Conservation (phyloP, 2,797 vertebrate genomes). For the Melanitta fusca region DNA sequence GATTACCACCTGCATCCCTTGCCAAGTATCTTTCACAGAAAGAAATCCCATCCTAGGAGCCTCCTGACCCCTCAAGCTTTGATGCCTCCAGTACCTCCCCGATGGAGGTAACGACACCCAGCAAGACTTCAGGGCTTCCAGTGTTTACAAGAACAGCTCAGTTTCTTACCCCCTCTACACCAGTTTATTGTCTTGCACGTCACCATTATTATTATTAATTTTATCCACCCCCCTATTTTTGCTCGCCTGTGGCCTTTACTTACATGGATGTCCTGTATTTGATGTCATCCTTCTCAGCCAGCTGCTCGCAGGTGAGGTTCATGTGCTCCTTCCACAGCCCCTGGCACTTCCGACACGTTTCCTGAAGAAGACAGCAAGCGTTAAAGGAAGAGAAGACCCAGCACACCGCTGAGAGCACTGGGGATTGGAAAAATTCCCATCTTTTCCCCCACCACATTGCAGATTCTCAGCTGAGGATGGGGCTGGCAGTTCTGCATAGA, state of each 20-base stretch:
- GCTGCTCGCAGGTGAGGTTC: conserved; percentile 94
- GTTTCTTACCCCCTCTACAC: not conserved
- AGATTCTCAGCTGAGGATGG: not conserved
- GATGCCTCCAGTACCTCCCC: not conserved
- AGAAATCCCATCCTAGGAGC: conserved; percentile 23
- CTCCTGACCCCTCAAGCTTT: not conserved
- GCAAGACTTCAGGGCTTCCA: not conserved
- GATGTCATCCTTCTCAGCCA: conserved; percentile 95
- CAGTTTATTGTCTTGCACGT: fast-evolving
- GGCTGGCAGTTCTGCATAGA: not conserved
- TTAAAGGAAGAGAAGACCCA: not conserved
- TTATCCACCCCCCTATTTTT: not conserved
- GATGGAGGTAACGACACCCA: not conserved
- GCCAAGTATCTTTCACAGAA: conserved; percentile 37
- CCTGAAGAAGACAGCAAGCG: conserved; percentile 76
- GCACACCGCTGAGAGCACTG: not conserved
- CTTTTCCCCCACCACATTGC: not conserved
- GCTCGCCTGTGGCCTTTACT: conserved; percentile 69
- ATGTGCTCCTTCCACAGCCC: conserved; percentile 96
- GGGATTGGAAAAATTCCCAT: not conserved
- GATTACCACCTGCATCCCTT: conserved; percentile 3
- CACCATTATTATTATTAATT: no score
- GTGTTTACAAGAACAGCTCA: not conserved
- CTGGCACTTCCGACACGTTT: conserved; percentile 96
- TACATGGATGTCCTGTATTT: conserved; percentile 94